These are phyloP conservation scores for Halcyon badia DNA, from an alignment of 2,797 vertebrate species.

Conservation along the genomic window DNA sequence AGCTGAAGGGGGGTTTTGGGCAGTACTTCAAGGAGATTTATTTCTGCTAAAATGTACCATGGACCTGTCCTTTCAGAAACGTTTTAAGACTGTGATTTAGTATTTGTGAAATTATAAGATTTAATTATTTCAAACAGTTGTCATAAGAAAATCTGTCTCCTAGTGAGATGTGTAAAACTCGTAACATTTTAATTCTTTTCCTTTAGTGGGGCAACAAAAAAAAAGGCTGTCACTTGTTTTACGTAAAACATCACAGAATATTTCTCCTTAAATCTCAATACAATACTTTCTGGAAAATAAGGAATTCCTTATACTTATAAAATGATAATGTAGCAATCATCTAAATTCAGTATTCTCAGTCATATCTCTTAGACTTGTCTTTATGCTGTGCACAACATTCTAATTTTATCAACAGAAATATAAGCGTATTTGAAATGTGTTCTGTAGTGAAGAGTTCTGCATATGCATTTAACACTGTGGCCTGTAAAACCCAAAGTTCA, in stretches of 20 bases:
- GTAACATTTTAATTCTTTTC: slow-evolving; percentile 6
- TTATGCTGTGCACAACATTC: neutral
- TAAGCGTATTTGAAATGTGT: neutral
- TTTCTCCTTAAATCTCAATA: slow-evolving; percentile 10
- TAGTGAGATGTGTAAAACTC: neutral
- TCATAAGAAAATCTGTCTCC: slow-evolving; percentile 9
- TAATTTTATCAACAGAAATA: neutral
- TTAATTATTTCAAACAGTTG: slow-evolving; percentile 18
- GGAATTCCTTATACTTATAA: neutral
- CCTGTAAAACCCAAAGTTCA: neutral
- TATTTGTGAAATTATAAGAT: neutral
- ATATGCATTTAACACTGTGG: neutral
- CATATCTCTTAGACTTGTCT: neutral
- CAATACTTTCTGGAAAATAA: neutral
- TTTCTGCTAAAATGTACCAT: neutral
- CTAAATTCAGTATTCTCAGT: neutral
- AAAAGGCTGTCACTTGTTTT: neutral
- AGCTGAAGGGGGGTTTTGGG: neutral
- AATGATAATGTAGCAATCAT: neutral
- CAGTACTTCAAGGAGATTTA: neutral
- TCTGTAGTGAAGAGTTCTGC: neutral
- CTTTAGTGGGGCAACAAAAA: neutral
- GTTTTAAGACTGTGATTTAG: neutral
- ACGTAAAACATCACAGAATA: neutral
- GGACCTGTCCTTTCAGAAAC: neutral